Evolutionary conservation across 2,888 invertebrate species (phyloP), one percentile per base, ranked within the genome.

Genomic region (Timema podura): DNA sequence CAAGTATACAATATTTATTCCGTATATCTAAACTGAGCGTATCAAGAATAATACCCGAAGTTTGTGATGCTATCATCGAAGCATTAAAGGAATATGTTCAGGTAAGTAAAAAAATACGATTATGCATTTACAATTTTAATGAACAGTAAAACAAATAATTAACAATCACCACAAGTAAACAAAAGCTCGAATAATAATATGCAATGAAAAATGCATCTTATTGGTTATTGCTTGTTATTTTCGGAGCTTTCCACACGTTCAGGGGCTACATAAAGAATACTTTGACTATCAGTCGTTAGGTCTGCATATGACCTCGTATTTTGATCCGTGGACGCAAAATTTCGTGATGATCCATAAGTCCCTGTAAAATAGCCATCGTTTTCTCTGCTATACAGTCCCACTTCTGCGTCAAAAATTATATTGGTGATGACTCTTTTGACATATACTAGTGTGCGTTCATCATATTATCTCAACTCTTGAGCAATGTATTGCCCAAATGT

Each of bases 11-110:
- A 44, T 54, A 54, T 54, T 5, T 54, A 15, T 59, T 16, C 44
- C 11, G 15, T 59, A 44, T 59, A 8, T 16, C 30, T 8, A 59
- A 15, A 59, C 59, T 10, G 59, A 44, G 30, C 5, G 44, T 59
- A 59, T 16, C 59, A 8, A 59, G 44, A 16, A 59, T 59, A 44
- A 44, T 59, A 44, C 16, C 59, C 10, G 59, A 59, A 59, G 59
- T 59, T 6, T 59, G 59, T 59, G 59, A 59, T 16, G 59, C 16
- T 5, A 59, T 7, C 59, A 59, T 54, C 11, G 54, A 54, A 54
- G 13, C 54, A 54, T 5, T 54, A 13, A 13, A 54, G 54, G 11
- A 54, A 10, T 54, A 54, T 54, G 54, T 54, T 15, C 13, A 54
- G 54, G 11, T 54, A 54, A 54, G 10, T 16, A 54, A 54, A 15